Base-by-base conservation (phyloP, 2,888 invertebrate genomes). In the Drepana falcataria region DNA sequence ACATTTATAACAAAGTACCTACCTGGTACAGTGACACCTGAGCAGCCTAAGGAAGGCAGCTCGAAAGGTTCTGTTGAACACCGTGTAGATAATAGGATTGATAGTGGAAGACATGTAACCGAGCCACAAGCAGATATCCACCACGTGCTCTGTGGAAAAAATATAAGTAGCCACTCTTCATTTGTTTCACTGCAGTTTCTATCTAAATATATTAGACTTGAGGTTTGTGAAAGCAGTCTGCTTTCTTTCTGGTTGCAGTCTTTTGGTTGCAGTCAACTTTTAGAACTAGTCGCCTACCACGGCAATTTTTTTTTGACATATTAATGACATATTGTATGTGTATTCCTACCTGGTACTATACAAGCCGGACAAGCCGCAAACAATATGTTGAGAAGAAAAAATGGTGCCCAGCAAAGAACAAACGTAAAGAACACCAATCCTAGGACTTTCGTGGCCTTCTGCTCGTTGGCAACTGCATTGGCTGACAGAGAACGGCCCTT, bases 381-480 rank as follows among this genome's bases (percentile, higher is more conserved):
- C 54, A 97, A 87, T 64, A 98, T 96, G 82, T 98, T 98, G 56
- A 97, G 92, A 53, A 96, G 92, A 86, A 98, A 98, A 84, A 98
- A 98, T 2, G 98, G 98, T 34, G 96, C 95, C 98, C 98, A 98
- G 79, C 97, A 97, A 6, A 97, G 88, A 53, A 97, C 97, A 83
- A 98, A 98, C 0, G 96, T 96, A 85, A 96, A 96, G 91, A 98
- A 98, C 0, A 98, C 97, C 48, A 98, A 87, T 0, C 97, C 97
- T 4, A 98, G 91, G 0, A 96, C 97, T 87, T 98, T 98, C 55
- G 97, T 97, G 1, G 98, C 98, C 78, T 98, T 98, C 81, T 98
- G 98, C 81, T 99, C 98, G 40, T 95, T 96, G n/a, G 95, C 95
- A 2, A 96, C 96, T 0, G 95, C 95, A 75, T 95, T 96, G 6